Evolutionary conservation across 2,888 invertebrate species (phyloP).

Genomic region (Napeogenes sylphis): DNA sequence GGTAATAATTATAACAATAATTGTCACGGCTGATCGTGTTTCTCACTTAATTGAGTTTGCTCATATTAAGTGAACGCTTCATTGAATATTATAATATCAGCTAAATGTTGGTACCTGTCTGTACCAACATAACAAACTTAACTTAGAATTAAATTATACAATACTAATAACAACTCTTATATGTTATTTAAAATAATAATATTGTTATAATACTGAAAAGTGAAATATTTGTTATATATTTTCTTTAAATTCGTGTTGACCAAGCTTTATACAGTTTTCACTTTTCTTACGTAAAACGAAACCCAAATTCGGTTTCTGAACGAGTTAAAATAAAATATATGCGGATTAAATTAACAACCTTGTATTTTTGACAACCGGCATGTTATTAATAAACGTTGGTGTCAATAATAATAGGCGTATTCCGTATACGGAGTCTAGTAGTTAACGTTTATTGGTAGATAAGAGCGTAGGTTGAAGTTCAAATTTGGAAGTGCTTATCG

Average conservation of each 20-base stretch:
- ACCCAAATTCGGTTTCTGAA: too few species aligned
- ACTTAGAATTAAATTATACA: neutral
- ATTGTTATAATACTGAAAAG: too few species aligned
- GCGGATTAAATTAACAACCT: conserved; percentile 2
- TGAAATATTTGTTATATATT: too few species aligned
- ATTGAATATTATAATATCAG: neutral
- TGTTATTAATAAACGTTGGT: conserved; percentile 29
- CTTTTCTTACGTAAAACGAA: too few species aligned
- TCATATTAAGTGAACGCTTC: conserved; percentile 2
- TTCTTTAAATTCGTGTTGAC: too few species aligned
- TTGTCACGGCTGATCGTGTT: conserved; percentile 7
- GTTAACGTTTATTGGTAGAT: conserved; percentile 34
- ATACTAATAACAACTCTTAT: neutral
- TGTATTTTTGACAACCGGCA: conserved; percentile 22
- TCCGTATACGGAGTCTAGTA: conserved; percentile 36
- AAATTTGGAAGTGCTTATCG: conserved; percentile 31
- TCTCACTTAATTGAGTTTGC: conserved; percentile 1
- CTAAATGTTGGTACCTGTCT: neutral
- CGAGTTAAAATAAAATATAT: too few species aligned
- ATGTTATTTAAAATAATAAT: too few species aligned
- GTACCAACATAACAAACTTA: neutral
- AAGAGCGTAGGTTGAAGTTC: conserved; percentile 24
- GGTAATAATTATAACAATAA: conserved; percentile 18
- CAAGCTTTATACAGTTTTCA: too few species aligned
- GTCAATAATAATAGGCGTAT: conserved; percentile 34